Evolutionary conservation across 2,797 vertebrate species (phyloP).

Genomic region (Microhierax caerulescens): DNA sequence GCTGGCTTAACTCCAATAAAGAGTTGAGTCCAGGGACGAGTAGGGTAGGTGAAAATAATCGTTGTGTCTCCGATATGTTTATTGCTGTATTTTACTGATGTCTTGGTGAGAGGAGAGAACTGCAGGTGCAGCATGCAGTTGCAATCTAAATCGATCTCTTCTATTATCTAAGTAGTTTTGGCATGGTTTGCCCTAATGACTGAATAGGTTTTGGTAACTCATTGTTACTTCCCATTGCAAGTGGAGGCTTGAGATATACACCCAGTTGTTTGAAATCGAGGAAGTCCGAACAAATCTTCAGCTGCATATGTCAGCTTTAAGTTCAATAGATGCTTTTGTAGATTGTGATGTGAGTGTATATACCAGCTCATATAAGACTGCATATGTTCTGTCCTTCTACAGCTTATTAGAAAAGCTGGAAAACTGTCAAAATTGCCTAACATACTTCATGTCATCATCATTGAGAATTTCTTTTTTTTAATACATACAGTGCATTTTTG

Average conservation of each 20-base stretch:
- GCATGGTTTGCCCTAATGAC: not conserved
- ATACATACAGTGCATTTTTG: not conserved
- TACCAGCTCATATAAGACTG: not conserved
- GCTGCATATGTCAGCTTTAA: not conserved
- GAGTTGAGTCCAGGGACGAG: not conserved
- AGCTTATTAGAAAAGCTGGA: not conserved
- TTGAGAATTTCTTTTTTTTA: not conserved
- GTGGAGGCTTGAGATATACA: too few species aligned
- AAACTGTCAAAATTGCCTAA: not conserved
- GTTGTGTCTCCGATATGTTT: not conserved
- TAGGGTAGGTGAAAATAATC: not conserved
- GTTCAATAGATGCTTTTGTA: not conserved
- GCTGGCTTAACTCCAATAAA: conserved; percentile 25
- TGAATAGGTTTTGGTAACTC: not conserved
- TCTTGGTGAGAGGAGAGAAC: not conserved
- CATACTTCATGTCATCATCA: not conserved
- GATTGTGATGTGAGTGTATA: not conserved
- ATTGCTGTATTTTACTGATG: not conserved
- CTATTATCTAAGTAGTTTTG: not conserved
- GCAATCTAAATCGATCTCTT: not conserved
- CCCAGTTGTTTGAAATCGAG: not conserved
- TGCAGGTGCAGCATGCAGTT: not conserved
- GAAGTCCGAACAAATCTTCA: not conserved
- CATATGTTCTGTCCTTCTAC: not conserved
- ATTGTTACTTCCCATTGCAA: not conserved